Base-by-base conservation (phyloP, 2,797 vertebrate species). In the Anguilla pacifica region DNA sequence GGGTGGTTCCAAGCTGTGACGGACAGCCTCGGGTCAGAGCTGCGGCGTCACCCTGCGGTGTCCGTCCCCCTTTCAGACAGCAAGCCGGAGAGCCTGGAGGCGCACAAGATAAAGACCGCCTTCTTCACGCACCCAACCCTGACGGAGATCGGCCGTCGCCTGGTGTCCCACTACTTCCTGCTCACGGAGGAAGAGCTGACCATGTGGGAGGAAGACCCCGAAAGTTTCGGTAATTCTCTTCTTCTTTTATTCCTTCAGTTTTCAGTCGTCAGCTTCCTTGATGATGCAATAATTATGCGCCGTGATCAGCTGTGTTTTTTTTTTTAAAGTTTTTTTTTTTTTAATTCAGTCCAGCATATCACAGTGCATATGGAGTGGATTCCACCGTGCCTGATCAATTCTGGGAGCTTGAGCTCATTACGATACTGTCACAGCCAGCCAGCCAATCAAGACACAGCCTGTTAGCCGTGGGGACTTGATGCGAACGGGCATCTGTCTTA, bases 121-220 rank as follows among this genome's bases (percentile, higher is more conserved):
- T 99, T 99, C 93, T 99, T 99, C 94, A 99, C 97, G 10, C 98
- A 98, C 91, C 96, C 97, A 79, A 99, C 98, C 0, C 95, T 99
- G 93, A 99, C 93, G 0, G 98, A 99, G 92, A 99, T 99, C 85
- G 98, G 98, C 89, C 96, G 97, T 84, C 96, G 98, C 91, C 96
- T 99, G 46, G 98, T 99, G 70, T 98, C 97, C 88, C 97, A 99
- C 91, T 99, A 99, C 95, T 99, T 99, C 91, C 95, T 99, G 59
- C 95, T 99, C 91, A 98, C 97, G 72, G 95, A 98, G 85, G 98
- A 99, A 91, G 98, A 99, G 91, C 93, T 99, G 89, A 92, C 95
- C 13, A 99, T 99, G 98, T 99, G 98, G 98, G 98, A 99, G 93
- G 98, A 99, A 91, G 98, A 99, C 90, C 98, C 98, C 0, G 98